A percentile compares a stretch with the other conserved stretches of the same genome.
Conservation (phyloP, 2,113 vertebrate species). For the Leptocoma aspasia region DNA sequence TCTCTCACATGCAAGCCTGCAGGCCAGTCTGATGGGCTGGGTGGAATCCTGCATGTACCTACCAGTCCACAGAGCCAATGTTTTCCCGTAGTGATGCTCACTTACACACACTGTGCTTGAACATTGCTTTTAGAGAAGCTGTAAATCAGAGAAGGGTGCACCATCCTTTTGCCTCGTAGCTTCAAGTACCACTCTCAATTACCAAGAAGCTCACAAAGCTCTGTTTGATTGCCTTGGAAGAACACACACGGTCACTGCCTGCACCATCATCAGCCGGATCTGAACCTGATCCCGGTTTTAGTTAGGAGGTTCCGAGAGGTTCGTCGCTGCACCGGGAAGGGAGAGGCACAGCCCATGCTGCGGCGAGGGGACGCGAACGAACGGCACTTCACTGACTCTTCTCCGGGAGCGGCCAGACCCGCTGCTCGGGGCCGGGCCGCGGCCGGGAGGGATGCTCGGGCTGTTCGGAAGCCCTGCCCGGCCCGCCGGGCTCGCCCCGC, state of each 20-base stretch:
- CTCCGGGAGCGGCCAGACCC: background rate
- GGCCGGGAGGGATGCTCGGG: background rate
- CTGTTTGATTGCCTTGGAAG: background rate
- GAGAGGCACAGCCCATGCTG: too few species aligned
- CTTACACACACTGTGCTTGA: too few species aligned
- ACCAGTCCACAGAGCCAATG: fast-evolving
- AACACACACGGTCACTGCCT: background rate
- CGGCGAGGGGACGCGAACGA: too few species aligned
- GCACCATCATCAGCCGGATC: fast-evolving
- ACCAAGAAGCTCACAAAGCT: background rate
- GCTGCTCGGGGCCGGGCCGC: too few species aligned
- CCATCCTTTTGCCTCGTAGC: background rate
- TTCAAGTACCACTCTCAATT: background rate
- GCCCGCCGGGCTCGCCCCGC: fast-evolving
- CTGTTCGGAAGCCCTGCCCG: too few species aligned
- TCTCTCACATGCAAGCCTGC: too few species aligned
- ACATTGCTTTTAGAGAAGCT: background rate
- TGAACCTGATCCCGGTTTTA: fast-evolving
- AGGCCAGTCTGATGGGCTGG: background rate
- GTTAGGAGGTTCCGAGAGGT: too few species aligned
- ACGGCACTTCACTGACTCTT: background rate
- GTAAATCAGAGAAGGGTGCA: too few species aligned
- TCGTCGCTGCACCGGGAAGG: background rate
- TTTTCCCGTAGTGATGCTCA: fast-evolving
- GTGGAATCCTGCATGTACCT: background rate